phyloP scores from a whole-genome alignment of 2,888 invertebrate genomes.

The Drosophila peninsularis region DNA sequence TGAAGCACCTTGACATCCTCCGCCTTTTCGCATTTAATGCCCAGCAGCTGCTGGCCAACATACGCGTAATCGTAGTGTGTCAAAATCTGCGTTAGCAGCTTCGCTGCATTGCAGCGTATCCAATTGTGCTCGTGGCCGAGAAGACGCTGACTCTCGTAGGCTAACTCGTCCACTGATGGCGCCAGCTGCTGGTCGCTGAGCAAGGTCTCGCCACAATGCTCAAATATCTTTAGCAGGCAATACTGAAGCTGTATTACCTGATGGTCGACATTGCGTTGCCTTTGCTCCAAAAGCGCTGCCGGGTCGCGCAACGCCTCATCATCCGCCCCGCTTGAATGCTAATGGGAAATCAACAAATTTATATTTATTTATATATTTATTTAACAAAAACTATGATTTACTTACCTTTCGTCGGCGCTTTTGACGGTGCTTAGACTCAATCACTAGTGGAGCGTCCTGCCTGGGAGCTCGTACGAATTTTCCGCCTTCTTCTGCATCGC shows the following conservation, averaged over 20 bases:
- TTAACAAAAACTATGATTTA: background rate
- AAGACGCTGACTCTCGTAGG: conserved; percentile 89
- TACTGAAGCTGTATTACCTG: conserved; percentile 91
- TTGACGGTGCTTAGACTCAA: conserved; percentile 1
- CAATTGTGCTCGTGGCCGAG: conserved; percentile 93
- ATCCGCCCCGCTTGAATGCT: conserved; percentile 2
- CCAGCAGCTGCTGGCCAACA: conserved; percentile 86
- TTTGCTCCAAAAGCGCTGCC: conserved; percentile 85
- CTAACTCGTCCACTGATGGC: conserved; percentile 86
- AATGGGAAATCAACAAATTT: background rate
- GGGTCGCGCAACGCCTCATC: conserved; percentile 45
- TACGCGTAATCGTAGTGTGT: conserved; percentile 87
- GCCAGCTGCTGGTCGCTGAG: conserved; percentile 80
- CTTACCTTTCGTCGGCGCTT: conserved; percentile 50
- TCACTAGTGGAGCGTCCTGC: conserved; percentile 34
- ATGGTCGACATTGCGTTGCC: conserved; percentile 89
- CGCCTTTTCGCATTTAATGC: conserved; percentile 52
- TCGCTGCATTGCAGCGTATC: conserved; percentile 92
- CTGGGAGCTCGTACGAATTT: conserved; percentile 87
- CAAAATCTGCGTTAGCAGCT: conserved; percentile 90
- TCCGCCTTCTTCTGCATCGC: conserved; percentile 86
- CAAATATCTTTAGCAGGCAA: conserved; percentile 88
- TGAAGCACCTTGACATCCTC: conserved; percentile 80
- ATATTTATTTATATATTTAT: no score
- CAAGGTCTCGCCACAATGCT: conserved; percentile 87